These are phyloP conservation scores for Aix galericulata DNA, from an alignment of 2,113 vertebrate species.

Conservation along the genomic window DNA sequence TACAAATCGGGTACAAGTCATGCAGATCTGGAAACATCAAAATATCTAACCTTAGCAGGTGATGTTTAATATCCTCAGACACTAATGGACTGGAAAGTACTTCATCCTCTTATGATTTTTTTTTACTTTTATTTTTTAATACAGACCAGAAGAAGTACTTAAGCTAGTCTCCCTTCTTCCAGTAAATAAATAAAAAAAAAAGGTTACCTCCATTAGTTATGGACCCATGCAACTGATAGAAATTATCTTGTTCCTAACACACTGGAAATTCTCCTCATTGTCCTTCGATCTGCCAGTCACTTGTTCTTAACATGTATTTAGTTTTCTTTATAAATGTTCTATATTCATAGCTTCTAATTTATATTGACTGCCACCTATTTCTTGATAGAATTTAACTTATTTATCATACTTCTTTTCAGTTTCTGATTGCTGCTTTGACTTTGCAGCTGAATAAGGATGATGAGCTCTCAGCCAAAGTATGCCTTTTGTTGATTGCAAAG, in stretches of 20 bases:
- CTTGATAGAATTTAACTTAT: background rate
- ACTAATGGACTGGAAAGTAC: background rate
- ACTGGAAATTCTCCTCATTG: background rate
- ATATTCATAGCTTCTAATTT: background rate
- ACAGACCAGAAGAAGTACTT: background rate
- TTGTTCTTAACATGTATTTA: background rate
- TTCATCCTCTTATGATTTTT: background rate
- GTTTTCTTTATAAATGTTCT: conserved; percentile 17
- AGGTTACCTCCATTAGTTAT: background rate
- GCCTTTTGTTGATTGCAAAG: conserved; percentile 42
- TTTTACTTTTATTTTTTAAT: background rate
- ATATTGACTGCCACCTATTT: conserved; percentile 12
- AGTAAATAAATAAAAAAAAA: background rate
- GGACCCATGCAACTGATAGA: background rate
- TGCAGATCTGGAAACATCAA: background rate
- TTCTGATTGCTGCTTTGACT: conserved; percentile 60
- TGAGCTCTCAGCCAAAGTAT: conserved; percentile 39
- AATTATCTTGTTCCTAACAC: background rate
- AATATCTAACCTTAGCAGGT: background rate
- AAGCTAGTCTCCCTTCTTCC: background rate
- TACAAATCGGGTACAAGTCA: background rate
- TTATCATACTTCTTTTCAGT: background rate
- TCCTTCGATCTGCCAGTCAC: background rate
- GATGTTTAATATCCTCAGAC: background rate
- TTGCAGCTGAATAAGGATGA: conserved; percentile 38